Conservation (phyloP, 2,797 vertebrate genomes). For the Macrochelys suwanniensis region DNA sequence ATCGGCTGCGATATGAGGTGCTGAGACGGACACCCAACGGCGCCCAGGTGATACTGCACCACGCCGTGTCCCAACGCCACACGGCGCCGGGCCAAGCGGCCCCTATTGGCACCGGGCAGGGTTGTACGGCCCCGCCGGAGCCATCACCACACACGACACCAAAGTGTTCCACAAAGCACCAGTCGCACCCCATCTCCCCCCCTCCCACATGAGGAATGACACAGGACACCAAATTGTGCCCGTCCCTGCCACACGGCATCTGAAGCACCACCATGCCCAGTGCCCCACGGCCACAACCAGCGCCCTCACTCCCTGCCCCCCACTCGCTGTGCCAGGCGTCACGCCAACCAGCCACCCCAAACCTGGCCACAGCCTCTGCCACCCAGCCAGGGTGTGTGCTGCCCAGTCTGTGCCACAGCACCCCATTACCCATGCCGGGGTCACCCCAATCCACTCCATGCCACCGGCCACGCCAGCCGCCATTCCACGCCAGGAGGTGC, state of each 20-base stretch:
- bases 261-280: neutral
- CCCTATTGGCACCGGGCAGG: too few species aligned
- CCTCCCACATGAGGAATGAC: neutral
- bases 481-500: neutral
- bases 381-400: too few species aligned
- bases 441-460: too few species aligned
- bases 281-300: neutral
- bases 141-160: neutral
- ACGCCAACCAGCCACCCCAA: too few species aligned
- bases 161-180: neutral
- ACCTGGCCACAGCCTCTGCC: too few species aligned
- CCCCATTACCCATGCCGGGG: neutral
- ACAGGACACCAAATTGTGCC: neutral
- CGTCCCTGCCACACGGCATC: neutral
- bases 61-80: too few species aligned
- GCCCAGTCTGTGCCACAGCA: too few species aligned
- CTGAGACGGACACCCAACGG: too few species aligned
- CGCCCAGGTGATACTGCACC: too few species aligned
- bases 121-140: too few species aligned
- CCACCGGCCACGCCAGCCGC: neutral
- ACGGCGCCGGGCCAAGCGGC: too few species aligned
- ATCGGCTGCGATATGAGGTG: neutral
- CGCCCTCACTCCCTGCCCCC: neutral
- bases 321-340: neutral
- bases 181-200: fast-evolving